Conservation (phyloP, 2,888 invertebrate species). For the Sthenelais limicola region DNA sequence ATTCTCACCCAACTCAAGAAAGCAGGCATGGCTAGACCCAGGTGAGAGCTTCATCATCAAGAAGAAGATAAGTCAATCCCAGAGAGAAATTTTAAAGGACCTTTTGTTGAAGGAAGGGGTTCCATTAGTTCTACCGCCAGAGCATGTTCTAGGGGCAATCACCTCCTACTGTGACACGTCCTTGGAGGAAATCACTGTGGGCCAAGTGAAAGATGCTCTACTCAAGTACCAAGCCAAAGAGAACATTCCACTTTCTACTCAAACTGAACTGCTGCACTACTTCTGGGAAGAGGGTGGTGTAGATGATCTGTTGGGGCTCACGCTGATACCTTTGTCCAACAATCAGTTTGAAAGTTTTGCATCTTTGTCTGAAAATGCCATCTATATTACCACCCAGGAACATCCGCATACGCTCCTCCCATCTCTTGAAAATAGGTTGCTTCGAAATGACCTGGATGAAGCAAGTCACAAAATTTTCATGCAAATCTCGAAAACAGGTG, state of each 20-base stretch:
- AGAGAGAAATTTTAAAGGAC: background rate
- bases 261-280: background rate
- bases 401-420: constrained; percentile 12
- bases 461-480: no score
- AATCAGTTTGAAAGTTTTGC: background rate
- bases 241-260: background rate
- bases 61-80: background rate
- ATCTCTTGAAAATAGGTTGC: background rate
- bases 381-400: background rate
- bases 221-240: background rate
- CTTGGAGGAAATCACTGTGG: background rate
- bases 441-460: background rate
- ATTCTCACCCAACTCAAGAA: background rate
- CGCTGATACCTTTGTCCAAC: background rate
- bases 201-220: background rate
- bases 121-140: background rate
- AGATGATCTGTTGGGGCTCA: constrained; percentile 2
- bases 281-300: constrained; percentile 13
- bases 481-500: no score
- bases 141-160: background rate
- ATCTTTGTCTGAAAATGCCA: background rate
- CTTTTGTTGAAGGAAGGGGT: background rate
- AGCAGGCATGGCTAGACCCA: background rate
- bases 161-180: background rate
- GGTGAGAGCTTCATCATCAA: background rate